Conservation (phyloP, 2,797 vertebrate species). For the Clarias fuscus region DNA sequence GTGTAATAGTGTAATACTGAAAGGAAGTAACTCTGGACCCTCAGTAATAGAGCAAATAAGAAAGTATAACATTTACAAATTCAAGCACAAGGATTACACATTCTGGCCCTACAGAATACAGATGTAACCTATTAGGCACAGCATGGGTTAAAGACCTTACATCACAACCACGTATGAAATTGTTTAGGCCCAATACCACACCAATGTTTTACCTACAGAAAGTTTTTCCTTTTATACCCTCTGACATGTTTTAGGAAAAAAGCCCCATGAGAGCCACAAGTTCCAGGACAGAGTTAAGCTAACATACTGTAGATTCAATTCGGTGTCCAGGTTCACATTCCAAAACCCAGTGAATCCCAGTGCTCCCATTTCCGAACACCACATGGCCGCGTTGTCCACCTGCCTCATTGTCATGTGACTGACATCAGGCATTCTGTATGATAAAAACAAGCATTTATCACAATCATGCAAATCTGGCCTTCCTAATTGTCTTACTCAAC, state of each 20-base stretch:
- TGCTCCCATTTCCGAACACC: slow-evolving; percentile 32
- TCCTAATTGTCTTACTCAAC: not conserved
- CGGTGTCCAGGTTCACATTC: slow-evolving; percentile 34
- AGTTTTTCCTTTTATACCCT: slow-evolving; percentile 43
- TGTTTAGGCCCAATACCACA: slow-evolving; percentile 35
- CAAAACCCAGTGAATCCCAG: slow-evolving; percentile 28
- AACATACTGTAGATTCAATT: slow-evolving; percentile 30
- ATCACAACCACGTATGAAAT: slow-evolving; percentile 24
- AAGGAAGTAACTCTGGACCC: not conserved
- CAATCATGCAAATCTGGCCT: not conserved
- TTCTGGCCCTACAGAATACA: slow-evolving; percentile 20
- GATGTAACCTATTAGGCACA: slow-evolving; percentile 17
- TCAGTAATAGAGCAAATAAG: not conserved
- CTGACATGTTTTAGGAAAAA: slow-evolving; percentile 48
- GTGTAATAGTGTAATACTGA: not conserved
- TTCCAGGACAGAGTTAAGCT: slow-evolving; percentile 43
- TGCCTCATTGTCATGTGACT: not conserved
- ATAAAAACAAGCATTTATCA: slow-evolving; percentile 21
- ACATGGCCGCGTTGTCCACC: slow-evolving; percentile 20
- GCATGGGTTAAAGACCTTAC: slow-evolving; percentile 37
- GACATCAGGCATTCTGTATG: slow-evolving; percentile 13
- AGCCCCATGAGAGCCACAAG: slow-evolving; percentile 41
- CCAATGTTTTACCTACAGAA: slow-evolving; percentile 45
- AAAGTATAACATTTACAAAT: not conserved
- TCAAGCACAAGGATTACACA: not conserved